Evolutionary conservation across 2,113 vertebrate genomes (phyloP).

Genomic region (Ammodytes marinus): DNA sequence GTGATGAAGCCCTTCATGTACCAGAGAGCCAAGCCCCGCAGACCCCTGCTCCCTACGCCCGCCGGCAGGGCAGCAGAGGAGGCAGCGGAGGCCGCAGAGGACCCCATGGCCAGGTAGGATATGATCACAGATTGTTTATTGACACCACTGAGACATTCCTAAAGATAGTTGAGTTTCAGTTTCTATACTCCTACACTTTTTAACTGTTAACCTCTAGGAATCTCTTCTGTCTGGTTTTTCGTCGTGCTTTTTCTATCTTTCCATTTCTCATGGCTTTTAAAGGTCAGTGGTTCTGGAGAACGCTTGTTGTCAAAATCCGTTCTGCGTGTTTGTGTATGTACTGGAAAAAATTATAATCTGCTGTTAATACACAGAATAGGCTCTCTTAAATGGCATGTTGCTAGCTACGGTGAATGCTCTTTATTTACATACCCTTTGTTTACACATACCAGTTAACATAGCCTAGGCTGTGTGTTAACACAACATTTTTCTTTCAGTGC

Average conservation of each 20-base stretch:
- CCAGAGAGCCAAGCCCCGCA: constrained; percentile 84
- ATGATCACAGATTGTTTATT: neutral
- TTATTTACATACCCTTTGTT: too few relatives aligned
- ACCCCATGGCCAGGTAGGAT: constrained; percentile 84
- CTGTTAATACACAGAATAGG: too few relatives aligned
- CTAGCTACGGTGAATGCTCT: too few relatives aligned
- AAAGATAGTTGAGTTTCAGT: neutral
- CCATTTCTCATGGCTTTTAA: neutral
- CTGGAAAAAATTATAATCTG: too few relatives aligned
- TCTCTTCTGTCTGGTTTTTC: neutral
- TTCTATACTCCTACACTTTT: neutral
- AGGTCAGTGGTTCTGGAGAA: too few relatives aligned
- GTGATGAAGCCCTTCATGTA: constrained; percentile 87
- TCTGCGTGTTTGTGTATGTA: too few relatives aligned
- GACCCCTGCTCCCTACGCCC: constrained; percentile 85
- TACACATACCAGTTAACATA: too few relatives aligned
- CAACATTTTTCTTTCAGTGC: too few relatives aligned
- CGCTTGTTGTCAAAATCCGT: too few relatives aligned
- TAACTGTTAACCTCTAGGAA: neutral
- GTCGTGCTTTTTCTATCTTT: neutral
- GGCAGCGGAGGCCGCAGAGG: constrained; percentile 81
- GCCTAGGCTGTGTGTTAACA: too few relatives aligned
- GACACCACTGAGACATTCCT: neutral
- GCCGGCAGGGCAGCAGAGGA: constrained; percentile 84
- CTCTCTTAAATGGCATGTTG: too few relatives aligned